Conservation (phyloP, 2,888 invertebrate species). For the Ophonus ardosiacus region DNA sequence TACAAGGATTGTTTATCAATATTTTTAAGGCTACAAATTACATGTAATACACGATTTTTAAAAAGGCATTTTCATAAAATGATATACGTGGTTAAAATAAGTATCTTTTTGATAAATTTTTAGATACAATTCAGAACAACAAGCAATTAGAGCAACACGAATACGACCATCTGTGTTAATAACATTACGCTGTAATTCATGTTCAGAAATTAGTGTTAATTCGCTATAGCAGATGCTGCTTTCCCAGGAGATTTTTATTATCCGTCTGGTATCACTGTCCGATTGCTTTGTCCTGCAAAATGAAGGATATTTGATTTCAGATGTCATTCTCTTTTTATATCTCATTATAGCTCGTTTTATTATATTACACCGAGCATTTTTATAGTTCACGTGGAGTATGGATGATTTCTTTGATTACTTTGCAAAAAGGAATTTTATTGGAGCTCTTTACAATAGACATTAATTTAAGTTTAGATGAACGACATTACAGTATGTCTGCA, state of each 20-base stretch:
- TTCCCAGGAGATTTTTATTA: conserved; percentile 39
- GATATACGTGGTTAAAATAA: too few relatives aligned
- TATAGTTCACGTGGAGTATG: background rate
- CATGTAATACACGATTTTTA: too few relatives aligned
- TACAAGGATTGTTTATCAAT: too few relatives aligned
- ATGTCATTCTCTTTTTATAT: conserved; percentile 37
- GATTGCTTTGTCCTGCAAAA: conserved; percentile 36
- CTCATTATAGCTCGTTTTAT: conserved; percentile 34
- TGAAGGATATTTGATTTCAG: conserved; percentile 39
- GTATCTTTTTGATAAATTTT: background rate
- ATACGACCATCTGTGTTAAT: background rate
- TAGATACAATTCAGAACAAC: conserved; percentile 18
- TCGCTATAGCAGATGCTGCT: conserved; percentile 9
- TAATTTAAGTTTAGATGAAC: conserved; percentile 1
- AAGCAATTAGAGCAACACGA: conserved; percentile 12
- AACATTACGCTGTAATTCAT: background rate
- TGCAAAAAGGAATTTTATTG: conserved; percentile 27
- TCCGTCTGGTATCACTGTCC: conserved; percentile 43
- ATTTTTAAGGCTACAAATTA: too few relatives aligned
- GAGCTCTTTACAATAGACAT: conserved; percentile 9
- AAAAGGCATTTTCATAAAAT: too few relatives aligned
- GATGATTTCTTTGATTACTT: conserved; percentile 29
- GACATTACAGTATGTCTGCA: background rate
- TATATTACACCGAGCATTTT: conserved; percentile 17
- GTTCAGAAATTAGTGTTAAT: conserved; percentile 19